Evolutionary conservation across 2,888 invertebrate genomes (phyloP).

Genomic region (Rotaria magnacalcarata): DNA sequence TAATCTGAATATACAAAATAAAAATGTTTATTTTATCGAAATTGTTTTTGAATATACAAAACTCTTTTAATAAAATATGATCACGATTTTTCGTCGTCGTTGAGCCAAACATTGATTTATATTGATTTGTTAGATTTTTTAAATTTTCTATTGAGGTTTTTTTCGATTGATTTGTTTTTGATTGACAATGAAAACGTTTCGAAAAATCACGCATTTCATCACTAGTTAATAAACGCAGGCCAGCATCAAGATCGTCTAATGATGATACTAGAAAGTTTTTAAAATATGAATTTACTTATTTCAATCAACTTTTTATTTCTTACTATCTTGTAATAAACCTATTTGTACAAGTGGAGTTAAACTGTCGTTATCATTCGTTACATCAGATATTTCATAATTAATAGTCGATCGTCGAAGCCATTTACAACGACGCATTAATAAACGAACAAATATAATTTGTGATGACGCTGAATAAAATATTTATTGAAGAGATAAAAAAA

Average conservation of each 20-base stretch:
- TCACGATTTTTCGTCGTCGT: neutral
- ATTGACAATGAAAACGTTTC: conserved; percentile 29
- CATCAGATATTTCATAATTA: neutral
- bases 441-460: conserved; percentile 36
- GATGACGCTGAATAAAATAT: neutral
- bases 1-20: neutral
- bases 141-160: conserved; percentile 23
- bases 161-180: conserved; percentile 16
- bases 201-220: conserved; percentile 34
- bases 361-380: neutral
- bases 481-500: neutral
- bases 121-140: conserved; percentile 30
- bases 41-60: neutral
- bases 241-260: conserved; percentile 10
- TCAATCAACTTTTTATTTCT: neutral
- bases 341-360: neutral
- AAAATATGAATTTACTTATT: neutral
- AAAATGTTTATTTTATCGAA: neutral
- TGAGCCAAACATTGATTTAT: conserved; percentile 14
- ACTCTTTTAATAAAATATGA: conserved; percentile 19
- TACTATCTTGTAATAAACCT: conserved; percentile 18
- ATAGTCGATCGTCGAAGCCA: conserved; percentile 11
- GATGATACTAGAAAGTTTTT: neutral
- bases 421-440: conserved; percentile 34
- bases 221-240: neutral